phyloP scores from a whole-genome alignment of 2,797 vertebrate genomes.

The Meriones psammophilus region DNA sequence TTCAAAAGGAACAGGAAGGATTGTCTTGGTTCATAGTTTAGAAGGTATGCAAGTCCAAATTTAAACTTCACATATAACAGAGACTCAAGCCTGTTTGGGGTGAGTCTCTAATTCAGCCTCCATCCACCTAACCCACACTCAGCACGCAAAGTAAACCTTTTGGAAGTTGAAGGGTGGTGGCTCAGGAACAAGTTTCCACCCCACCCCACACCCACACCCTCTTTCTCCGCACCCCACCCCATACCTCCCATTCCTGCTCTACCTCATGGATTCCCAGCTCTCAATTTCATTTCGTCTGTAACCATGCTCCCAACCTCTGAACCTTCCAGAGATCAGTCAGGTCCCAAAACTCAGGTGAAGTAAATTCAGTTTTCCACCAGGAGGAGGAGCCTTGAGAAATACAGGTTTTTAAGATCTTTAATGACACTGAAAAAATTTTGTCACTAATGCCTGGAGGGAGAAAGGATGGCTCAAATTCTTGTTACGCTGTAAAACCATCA shows the following conservation, averaged over 20 bases:
- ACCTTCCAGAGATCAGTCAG: not conserved
- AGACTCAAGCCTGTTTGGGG: not conserved
- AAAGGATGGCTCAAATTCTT: not conserved
- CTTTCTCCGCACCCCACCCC: no score
- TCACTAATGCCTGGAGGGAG: not conserved
- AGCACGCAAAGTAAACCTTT: not conserved
- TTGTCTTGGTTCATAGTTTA: not conserved
- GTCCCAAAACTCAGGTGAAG: not conserved
- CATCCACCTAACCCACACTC: not conserved
- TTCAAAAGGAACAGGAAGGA: not conserved
- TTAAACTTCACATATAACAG: not conserved
- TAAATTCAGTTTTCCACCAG: slow-evolving; percentile 4
- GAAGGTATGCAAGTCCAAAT: not conserved
- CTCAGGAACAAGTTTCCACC: not conserved
- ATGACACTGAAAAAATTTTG: not conserved
- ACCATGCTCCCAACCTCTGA: not conserved
- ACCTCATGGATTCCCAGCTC: not conserved
- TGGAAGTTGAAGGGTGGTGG: not conserved
- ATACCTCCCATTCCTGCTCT: no score
- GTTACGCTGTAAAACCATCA: not conserved
- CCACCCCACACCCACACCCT: no score
- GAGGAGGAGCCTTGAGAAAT: slow-evolving; percentile 21
- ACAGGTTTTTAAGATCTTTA: slow-evolving; percentile 30
- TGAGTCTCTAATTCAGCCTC: not conserved
- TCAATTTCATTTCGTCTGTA: not conserved